Evolutionary conservation across 2,797 vertebrate genomes (phyloP).

Genomic region (Poeciliopsis presidionis): DNA sequence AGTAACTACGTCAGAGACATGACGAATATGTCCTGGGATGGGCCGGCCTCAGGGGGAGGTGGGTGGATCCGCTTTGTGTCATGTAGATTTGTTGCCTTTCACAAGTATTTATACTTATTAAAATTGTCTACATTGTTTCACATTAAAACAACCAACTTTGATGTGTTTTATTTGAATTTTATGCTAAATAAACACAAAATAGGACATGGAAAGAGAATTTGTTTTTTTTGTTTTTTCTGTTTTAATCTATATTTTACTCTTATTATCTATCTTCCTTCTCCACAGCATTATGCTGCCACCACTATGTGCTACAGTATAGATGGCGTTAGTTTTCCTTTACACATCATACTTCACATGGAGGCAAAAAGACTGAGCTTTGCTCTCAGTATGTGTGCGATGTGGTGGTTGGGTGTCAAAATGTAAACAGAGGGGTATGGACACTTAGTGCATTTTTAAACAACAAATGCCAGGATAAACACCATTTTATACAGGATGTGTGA

Average conservation of each 20-base stretch:
- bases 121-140: background rate
- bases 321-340: background rate
- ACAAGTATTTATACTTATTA: background rate
- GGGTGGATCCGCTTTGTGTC: slow-evolving; percentile 13
- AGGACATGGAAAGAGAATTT: background rate
- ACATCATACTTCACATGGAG: background rate
- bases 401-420: background rate
- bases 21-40: slow-evolving; percentile 75
- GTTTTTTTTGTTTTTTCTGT: background rate
- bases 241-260: background rate
- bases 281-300: background rate
- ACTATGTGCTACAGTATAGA: background rate
- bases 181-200: background rate
- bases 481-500: background rate
- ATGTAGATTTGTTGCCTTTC: background rate
- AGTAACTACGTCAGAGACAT: slow-evolving; percentile 67
- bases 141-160: background rate
- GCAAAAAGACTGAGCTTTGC: background rate
- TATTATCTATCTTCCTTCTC: background rate
- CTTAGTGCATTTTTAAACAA: background rate
- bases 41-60: slow-evolving; percentile 72
- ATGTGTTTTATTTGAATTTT: background rate
- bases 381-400: background rate
- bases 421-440: background rate
- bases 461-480: background rate